Conservation (phyloP, 2,888 invertebrate species). For the Helleia helle region DNA sequence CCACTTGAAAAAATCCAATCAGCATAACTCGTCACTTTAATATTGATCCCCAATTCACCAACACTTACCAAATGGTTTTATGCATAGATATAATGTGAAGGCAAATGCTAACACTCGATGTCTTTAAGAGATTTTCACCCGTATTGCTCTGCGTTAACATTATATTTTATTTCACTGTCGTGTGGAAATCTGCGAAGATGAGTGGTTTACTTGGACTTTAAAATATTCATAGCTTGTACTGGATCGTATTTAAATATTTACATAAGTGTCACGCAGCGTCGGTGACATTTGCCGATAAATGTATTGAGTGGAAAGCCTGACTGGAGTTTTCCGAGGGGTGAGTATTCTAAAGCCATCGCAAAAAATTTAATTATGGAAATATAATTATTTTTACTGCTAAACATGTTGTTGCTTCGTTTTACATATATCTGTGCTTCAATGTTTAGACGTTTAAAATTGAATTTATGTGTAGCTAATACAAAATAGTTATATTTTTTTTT, state of each 20-base stretch:
- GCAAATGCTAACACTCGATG: conserved; percentile 31
- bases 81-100: conserved; percentile 58
- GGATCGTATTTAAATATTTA: conserved; percentile 76
- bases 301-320: conserved; percentile 59
- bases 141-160: conserved; percentile 39
- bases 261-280: conserved; percentile 72
- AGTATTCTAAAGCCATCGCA: conserved; percentile 10
- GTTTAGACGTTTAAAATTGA: too few relatives aligned
- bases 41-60: conserved; percentile 68
- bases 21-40: conserved; percentile 71
- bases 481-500: too few relatives aligned
- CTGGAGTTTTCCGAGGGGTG: conserved; percentile 29
- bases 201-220: conserved; percentile 71
- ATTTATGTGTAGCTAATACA: too few relatives aligned
- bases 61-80: conserved; percentile 68
- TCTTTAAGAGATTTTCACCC: conserved; percentile 36
- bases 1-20: conserved; percentile 72
- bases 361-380: conserved; percentile 9
- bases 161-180: conserved; percentile 44
- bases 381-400: conserved; percentile 1
- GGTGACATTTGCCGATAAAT: conserved; percentile 69
- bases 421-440: too few relatives aligned
- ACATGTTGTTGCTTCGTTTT: too few relatives aligned
- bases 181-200: conserved; percentile 50
- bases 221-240: conserved; percentile 76